These are phyloP conservation scores for Thereva nobilitata DNA, from an alignment of 2,888 invertebrate genomes.

Conservation along the genomic window DNA sequence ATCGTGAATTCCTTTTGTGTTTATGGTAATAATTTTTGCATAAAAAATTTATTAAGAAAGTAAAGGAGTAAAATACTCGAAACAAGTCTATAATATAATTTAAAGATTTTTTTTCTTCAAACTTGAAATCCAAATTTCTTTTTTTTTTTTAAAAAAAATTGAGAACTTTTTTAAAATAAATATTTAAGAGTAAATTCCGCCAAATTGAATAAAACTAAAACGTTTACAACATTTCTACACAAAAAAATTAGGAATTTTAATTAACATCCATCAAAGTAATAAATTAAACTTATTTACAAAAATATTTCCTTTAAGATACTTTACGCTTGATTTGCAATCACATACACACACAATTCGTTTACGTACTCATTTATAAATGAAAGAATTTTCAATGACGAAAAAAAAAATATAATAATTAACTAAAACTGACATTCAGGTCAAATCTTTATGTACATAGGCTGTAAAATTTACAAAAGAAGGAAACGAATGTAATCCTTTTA, in stretches of 20 bases:
- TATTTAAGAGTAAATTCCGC: not conserved
- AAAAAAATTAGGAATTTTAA: slow-evolving; percentile 22
- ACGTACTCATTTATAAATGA: slow-evolving; percentile 13
- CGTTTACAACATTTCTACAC: slow-evolving; percentile 8
- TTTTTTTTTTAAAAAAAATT: not conserved
- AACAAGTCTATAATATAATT: too few species aligned
- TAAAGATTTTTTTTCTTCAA: too few species aligned
- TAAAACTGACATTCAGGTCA: slow-evolving; percentile 18
- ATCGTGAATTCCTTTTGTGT: too few species aligned
- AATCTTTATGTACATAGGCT: slow-evolving; percentile 18
- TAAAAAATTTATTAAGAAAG: too few species aligned
- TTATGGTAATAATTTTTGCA: too few species aligned
- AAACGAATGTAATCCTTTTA: not conserved
- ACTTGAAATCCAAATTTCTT: not conserved
- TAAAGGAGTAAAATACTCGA: too few species aligned
- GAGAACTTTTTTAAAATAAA: not conserved
- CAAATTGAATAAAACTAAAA: slow-evolving; percentile 18
- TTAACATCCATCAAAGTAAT: slow-evolving; percentile 31
- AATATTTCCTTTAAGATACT: not conserved
- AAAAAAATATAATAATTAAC: slow-evolving; percentile 8
- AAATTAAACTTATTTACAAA: slow-evolving; percentile 29
- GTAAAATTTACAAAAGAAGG: slow-evolving; percentile 14
- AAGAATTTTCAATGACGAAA: slow-evolving; percentile 20
- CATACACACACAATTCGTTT: slow-evolving; percentile 23
- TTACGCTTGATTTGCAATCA: slow-evolving; percentile 18